Percentiles rank a stretch among this genome's conserved stretches.
Evolutionary conservation across 2,797 vertebrate genomes (phyloP).

Genomic region (Sternotherus odoratus): DNA sequence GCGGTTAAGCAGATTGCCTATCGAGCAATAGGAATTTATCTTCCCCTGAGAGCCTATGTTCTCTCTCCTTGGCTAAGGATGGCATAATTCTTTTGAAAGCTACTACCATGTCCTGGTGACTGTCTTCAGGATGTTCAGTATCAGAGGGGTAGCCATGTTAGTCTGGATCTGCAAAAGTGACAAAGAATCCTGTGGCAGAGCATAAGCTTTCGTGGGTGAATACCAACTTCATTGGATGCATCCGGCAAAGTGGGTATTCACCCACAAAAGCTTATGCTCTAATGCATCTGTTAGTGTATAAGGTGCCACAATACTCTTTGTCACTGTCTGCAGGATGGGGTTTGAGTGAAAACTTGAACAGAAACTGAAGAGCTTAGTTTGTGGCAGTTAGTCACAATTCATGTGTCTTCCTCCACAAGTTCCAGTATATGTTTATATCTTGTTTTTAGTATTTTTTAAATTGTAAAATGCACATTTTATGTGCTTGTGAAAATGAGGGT

Average conservation of each 20-base stretch:
- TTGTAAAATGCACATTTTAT: neutral
- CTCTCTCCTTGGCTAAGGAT: slow-evolving; percentile 49
- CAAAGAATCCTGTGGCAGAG: too few species aligned
- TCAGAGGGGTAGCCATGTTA: too few species aligned
- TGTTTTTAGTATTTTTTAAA: neutral
- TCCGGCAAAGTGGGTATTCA: too few species aligned
- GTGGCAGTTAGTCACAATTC: neutral
- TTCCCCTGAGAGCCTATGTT: slow-evolving; percentile 51
- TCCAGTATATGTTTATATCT: neutral
- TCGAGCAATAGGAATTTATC: slow-evolving; percentile 65
- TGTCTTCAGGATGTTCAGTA: neutral
- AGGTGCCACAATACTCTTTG: too few species aligned
- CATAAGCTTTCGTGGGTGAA: too few species aligned
- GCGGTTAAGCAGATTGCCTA: slow-evolving; percentile 65
- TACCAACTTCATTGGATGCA: too few species aligned
- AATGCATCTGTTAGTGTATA: too few species aligned
- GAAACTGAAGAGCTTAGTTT: neutral
- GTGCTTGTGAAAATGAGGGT: neutral
- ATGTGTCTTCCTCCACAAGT: neutral
- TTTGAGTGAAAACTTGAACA: neutral
- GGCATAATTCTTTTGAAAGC: slow-evolving; percentile 49
- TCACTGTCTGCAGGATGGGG: neutral
- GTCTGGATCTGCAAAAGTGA: too few species aligned
- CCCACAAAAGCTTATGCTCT: too few species aligned
- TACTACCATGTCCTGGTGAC: slow-evolving; percentile 55